Base-by-base conservation (phyloP, 2,888 invertebrate genomes). In the Plagiodera versicolora region DNA sequence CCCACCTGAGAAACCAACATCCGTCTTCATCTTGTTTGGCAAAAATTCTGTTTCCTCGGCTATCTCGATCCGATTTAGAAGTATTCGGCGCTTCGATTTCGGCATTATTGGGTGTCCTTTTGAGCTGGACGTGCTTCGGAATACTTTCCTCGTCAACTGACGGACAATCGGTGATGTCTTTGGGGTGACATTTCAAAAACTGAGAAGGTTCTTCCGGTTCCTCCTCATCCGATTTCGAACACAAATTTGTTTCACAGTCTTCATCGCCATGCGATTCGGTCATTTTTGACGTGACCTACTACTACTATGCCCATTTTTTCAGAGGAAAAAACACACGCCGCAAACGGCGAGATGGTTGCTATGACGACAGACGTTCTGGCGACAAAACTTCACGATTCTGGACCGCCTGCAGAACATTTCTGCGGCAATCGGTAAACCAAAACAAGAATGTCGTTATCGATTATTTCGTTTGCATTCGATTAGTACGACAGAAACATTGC, bases 1-100 rank as follows among this genome's bases (percentile, higher is more conserved):
- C 79, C 86, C 86, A 86, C 68, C 80, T 78, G 18, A 80, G 60
- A 58, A 75, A 66, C 78, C 78, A 79, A 46, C 67, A 66, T 66
- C 81, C 78, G 54, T 76, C 65, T 68, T 77, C 78, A 44, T 80
- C 81, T 65, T 83, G 80, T 58, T 80, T 75, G 10, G 79, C 81
- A 81, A 83, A 84, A 63, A 74, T 76, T 61, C 82, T 72, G 64
- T 72, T 57, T 52, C 49, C 45, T 47, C 50, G 28, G 47, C 49
- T 32, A 8, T 50, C 64, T 44, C 19, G 48, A 48, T 61, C 35
- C 45, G 39, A 16, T 24, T 53, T 53, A 44, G 53, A 53, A 28
- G 28, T 11, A 44, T 49, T 50, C 35, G 45, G 39, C 44, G n/a
- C 20, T 10, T 46, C 19, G 20, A 19, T 11, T 14, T 50, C 50